Evolutionary conservation across 2,888 invertebrate species (phyloP), one percentile per base, ranked within the genome.

Genomic region (Rhodophaea formosa): DNA sequence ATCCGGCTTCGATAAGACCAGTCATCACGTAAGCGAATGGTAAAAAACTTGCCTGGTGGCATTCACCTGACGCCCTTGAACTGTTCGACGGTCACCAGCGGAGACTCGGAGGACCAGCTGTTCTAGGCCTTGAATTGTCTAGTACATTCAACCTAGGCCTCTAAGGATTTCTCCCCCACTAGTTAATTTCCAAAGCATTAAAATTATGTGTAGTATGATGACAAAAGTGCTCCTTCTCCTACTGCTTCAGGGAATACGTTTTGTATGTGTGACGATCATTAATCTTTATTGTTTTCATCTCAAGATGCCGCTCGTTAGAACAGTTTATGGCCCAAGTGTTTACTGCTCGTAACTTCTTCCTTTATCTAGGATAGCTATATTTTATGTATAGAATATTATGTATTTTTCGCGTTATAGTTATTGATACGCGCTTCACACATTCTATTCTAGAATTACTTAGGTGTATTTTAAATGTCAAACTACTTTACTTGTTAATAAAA

Each of bases 61-160:
- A 86, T 88, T 90, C 90, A 89, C 90, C 89, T 78, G 82, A 68
- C 70, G 86, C 82, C 90, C 90, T 89, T 89, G 88, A 89, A 89
- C 89, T 80, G 77, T 57, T 73, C 75, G 79, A 69, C 82, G 74
- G 88, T 84, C 86, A 88, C 75, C 74, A 80, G 17, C 51, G 35
- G 51, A 51, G 51, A 16, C 81, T 81, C 84, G 85, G 87, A 87
- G 88, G 82, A 77, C 73, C 70, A 75, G 74, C 78, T 75, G 80
- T 76, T 83, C 81, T 79, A 83, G 78, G 80, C 86, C 87, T 88
- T 88, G 86, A 82, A 69, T 67, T 63, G 80, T 74, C 81, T 86
- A 86, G 88, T 86, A 79, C 86, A 68, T 87, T 88, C 86, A 88
- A 86, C 88, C 73, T 77, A 73, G 64, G 57, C 55, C 72, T 74